Evolutionary conservation across 2,113 vertebrate species (phyloP).

Genomic region (Lasiurus cinereus): DNA sequence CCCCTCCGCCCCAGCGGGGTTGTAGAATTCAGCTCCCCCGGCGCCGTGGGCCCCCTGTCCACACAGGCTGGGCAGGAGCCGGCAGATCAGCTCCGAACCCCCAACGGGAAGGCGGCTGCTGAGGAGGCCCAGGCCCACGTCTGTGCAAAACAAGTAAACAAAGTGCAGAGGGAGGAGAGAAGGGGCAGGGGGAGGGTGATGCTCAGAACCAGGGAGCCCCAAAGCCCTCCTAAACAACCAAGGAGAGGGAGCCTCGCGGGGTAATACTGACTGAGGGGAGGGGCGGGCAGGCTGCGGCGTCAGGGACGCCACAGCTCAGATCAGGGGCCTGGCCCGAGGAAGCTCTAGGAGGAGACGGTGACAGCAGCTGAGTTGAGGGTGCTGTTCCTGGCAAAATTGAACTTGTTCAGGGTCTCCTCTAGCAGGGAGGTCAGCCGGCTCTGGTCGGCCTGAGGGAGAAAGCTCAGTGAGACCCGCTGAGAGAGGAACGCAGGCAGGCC

Average conservation of each 20-base stretch:
- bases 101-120: slow-evolving; percentile 71
- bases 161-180: slow-evolving; percentile 81
- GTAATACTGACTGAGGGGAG: slow-evolving; percentile 83
- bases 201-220: slow-evolving; percentile 66
- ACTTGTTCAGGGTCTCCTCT: slow-evolving; percentile 98
- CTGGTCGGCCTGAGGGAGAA: slow-evolving; percentile 93
- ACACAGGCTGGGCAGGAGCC: slow-evolving; percentile 74
- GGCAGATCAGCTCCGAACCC: slow-evolving; percentile 56
- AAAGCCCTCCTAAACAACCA: slow-evolving; percentile 46
- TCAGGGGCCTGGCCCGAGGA: slow-evolving; percentile 56
- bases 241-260: slow-evolving; percentile 76
- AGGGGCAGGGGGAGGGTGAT: slow-evolving; percentile 17
- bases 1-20: slow-evolving; percentile 72
- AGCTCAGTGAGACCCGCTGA: not conserved
- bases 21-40: slow-evolving; percentile 71
- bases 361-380: slow-evolving; percentile 93
- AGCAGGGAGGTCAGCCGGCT: slow-evolving; percentile 94
- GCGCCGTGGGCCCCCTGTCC: slow-evolving; percentile 57
- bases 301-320: slow-evolving; percentile 68
- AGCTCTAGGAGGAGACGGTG: slow-evolving; percentile 96
- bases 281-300: slow-evolving; percentile 59
- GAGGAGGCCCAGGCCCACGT: slow-evolving; percentile 80
- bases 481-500: not conserved
- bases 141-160: slow-evolving; percentile 87
- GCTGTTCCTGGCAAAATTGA: slow-evolving; percentile 95